Percentiles rank a stretch among this genome's conserved stretches.
Conservation (phyloP, 2,797 vertebrate genomes). For the Peromyscus attwateri region DNA sequence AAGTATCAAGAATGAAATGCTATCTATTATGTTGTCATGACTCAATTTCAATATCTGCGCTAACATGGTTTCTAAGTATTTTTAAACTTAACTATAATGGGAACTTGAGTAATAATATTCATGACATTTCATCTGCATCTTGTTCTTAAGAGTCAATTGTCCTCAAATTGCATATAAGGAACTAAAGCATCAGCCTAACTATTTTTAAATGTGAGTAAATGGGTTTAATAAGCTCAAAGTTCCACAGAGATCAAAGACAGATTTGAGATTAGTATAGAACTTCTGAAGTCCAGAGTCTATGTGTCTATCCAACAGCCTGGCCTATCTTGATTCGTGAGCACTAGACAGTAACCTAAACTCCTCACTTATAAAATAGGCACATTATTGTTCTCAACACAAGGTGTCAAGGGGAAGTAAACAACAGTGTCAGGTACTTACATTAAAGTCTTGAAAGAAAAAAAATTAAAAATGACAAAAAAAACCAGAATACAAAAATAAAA, state of each 20-base stretch:
- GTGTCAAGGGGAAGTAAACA: not conserved
- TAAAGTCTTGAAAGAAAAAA: not conserved
- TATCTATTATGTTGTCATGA: not conserved
- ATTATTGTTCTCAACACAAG: not conserved
- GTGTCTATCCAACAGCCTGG: not conserved
- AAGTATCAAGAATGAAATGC: not conserved
- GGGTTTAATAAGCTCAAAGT: not conserved
- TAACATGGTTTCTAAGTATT: not conserved
- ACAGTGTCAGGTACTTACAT: not conserved
- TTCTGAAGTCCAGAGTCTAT: not conserved
- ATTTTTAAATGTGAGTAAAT: not conserved
- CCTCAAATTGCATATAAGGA: not conserved
- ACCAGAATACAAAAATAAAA: not conserved
- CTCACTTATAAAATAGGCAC: not conserved
- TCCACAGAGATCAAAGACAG: not conserved
- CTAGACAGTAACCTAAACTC: not conserved
- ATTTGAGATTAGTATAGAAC: not conserved
- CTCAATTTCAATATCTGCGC: not conserved
- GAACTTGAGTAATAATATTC: not conserved
- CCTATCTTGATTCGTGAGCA: not conserved
- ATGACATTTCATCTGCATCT: not conserved
- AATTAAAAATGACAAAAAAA: not conserved
- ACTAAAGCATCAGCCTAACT: not conserved
- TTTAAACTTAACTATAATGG: not conserved
- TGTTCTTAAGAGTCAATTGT: not conserved